Conservation (phyloP, 2,797 vertebrate genomes). For the Parotocinclus haroldoi region DNA sequence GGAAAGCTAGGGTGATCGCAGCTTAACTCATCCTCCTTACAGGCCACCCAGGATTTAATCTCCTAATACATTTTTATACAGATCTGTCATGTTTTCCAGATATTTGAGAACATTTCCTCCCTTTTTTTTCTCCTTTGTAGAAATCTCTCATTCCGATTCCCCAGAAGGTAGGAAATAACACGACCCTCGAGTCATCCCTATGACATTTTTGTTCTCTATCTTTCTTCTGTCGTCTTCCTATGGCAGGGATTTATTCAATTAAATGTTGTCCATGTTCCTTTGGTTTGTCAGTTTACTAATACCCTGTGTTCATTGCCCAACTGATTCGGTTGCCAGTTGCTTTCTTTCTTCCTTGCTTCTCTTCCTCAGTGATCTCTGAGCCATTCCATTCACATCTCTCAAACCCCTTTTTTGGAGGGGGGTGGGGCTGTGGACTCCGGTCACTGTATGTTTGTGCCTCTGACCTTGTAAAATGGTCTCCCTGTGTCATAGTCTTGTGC, state of each 20-base stretch:
- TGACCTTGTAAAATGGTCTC: slow-evolving; percentile 29
- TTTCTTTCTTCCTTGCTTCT: slow-evolving; percentile 22
- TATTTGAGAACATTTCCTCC: slow-evolving; percentile 61
- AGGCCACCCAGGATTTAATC: slow-evolving; percentile 24
- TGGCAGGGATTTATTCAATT: slow-evolving; percentile 16
- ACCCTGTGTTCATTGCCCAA: slow-evolving; percentile 35
- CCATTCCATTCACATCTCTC: slow-evolving; percentile 38
- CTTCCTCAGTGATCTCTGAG: slow-evolving; percentile 27
- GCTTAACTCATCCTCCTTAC: slow-evolving; percentile 7
- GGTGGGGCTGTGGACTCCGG: slow-evolving; percentile 26
- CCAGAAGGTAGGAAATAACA: slow-evolving; percentile 81
- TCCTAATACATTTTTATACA: background rate
- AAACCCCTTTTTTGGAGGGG: slow-evolving; percentile 10
- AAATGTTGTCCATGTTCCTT: slow-evolving; percentile 25
- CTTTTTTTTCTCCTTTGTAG: slow-evolving; percentile 66
- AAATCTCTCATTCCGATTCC: slow-evolving; percentile 88
- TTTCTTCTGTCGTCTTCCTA: slow-evolving; percentile 40
- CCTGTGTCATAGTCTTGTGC: slow-evolving; percentile 34
- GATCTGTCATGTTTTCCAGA: slow-evolving; percentile 38
- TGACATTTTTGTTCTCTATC: slow-evolving; percentile 36
- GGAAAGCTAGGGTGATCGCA: too few relatives aligned
- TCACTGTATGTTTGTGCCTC: slow-evolving; percentile 38
- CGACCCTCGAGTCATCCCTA: slow-evolving; percentile 26
- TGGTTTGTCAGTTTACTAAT: slow-evolving; percentile 42
- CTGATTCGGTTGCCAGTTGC: slow-evolving; percentile 24